Evolutionary conservation across 2,888 invertebrate genomes (phyloP).

Genomic region (Lypha dubia): DNA sequence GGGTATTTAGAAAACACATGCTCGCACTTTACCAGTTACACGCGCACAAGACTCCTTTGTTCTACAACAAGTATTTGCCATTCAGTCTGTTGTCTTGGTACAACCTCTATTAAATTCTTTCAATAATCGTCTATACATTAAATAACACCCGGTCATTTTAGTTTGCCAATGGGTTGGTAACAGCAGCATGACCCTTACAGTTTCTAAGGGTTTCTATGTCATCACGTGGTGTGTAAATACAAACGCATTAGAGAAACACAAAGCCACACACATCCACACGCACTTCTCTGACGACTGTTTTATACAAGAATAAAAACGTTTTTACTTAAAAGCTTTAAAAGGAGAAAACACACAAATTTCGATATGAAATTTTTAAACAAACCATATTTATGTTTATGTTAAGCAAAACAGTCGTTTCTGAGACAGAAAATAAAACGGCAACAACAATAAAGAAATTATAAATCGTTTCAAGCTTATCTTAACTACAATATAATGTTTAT

Average conservation of each 20-base stretch:
- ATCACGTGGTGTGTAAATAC: slow-evolving; percentile 56
- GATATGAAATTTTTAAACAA: slow-evolving; percentile 52
- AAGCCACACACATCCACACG: no score
- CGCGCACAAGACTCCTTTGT: not conserved
- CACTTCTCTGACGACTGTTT: not conserved
- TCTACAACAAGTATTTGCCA: not conserved
- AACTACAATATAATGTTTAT: slow-evolving; percentile 39
- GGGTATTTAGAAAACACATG: slow-evolving; percentile 55
- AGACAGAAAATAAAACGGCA: not conserved
- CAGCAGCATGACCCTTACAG: slow-evolving; percentile 25
- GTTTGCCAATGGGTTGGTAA: not conserved
- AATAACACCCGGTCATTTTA: slow-evolving; percentile 15
- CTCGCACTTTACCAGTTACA: slow-evolving; percentile 5
- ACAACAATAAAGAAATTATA: slow-evolving; percentile 47
- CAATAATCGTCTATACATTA: slow-evolving; percentile 43
- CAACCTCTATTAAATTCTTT: slow-evolving; percentile 41
- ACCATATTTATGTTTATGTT: slow-evolving; percentile 4
- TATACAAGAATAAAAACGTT: not conserved
- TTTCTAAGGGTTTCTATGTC: slow-evolving; percentile 50
- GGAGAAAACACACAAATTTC: slow-evolving; percentile 9
- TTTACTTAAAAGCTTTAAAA: not conserved
- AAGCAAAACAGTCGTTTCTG: not conserved
- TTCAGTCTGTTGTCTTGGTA: slow-evolving; percentile 48
- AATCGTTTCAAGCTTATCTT: slow-evolving; percentile 58
- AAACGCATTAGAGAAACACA: slow-evolving; percentile 2